A percentile compares a stretch with the other conserved stretches of the same genome.
These are phyloP conservation scores for Dromococcyx pavoninus DNA, from an alignment of 2,797 vertebrate species.

Conservation along the genomic window DNA sequence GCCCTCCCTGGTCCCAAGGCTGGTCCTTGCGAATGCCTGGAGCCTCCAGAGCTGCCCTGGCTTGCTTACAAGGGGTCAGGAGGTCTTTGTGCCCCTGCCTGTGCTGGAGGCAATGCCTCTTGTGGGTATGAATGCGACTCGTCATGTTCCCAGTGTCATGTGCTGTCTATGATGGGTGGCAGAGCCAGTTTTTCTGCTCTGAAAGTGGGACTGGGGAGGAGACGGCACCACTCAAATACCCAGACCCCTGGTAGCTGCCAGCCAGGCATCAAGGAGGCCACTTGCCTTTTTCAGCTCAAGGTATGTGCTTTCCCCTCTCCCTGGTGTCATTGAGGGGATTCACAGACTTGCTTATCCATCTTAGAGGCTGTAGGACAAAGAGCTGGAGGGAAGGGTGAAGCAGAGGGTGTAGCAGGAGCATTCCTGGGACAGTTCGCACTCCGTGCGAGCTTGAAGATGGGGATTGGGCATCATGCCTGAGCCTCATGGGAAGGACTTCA, in stretches of 20 bases:
- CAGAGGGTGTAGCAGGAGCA: background rate
- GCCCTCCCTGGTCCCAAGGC: background rate
- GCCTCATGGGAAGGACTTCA: background rate
- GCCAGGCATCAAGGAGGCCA: background rate
- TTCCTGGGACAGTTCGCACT: accelerated
- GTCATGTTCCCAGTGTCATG: constrained; percentile 1
- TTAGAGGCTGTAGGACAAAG: background rate
- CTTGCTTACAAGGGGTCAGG: background rate
- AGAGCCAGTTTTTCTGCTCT: constrained; percentile 56
- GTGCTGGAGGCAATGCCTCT: background rate
- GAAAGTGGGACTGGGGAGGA: constrained; percentile 32
- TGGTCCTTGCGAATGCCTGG: background rate
- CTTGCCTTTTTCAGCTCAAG: background rate
- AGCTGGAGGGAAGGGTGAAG: background rate
- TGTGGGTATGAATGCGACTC: background rate
- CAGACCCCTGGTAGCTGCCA: background rate
- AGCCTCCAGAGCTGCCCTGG: background rate
- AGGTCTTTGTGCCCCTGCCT: background rate
- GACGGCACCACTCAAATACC: constrained; percentile 8
- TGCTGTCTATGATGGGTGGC: background rate
- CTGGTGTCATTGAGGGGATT: background rate
- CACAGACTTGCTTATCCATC: accelerated
- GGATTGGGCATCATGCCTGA: accelerated
- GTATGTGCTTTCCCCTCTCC: background rate
- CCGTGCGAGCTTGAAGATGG: accelerated